Conservation (phyloP, 1,140 invertebrate genomes). For the Lerema accius region DNA sequence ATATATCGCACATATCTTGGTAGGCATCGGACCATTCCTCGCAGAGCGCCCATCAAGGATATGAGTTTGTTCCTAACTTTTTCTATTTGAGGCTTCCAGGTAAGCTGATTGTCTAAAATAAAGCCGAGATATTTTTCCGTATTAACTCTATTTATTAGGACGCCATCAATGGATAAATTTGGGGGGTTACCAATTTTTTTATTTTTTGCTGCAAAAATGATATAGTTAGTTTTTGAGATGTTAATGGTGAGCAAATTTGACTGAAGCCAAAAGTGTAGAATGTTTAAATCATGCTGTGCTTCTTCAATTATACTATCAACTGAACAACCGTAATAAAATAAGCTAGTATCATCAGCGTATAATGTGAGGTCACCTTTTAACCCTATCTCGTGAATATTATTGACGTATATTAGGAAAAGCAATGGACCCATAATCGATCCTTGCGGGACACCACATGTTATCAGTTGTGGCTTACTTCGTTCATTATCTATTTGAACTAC, state of each 20-base stretch:
- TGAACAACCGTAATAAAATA: conserved; percentile 35
- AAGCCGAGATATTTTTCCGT: conserved; percentile 38
- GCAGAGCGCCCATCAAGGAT: conserved; percentile 19
- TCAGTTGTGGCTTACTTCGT: conserved; percentile 15
- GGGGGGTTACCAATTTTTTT: conserved; percentile 27
- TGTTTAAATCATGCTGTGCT: conserved; percentile 32
- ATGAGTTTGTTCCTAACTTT: conserved; percentile 29
- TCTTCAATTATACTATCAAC: conserved; percentile 20
- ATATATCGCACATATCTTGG: conserved; percentile 25
- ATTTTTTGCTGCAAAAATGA: conserved; percentile 36
- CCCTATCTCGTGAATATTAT: conserved; percentile 30
- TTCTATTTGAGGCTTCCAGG: conserved; percentile 36
- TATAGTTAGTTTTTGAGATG: conserved; percentile 28
- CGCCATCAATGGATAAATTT: conserved; percentile 2
- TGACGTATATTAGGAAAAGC: conserved; percentile 34
- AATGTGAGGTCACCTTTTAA: conserved; percentile 31
- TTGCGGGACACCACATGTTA: conserved; percentile 36
- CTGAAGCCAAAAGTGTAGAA: conserved; percentile 30
- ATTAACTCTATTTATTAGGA: conserved; percentile 1
- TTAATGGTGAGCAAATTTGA: conserved; percentile 36
- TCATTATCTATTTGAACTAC: conserved; percentile 25
- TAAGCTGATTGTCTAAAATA: conserved; percentile 32
- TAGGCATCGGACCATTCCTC: conserved; percentile 30
- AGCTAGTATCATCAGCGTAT: conserved; percentile 38
- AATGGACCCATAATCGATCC: conserved; percentile 36